Base-by-base conservation (phyloP, 2,797 vertebrate species). In the Microctenopoma steveboyesi region DNA sequence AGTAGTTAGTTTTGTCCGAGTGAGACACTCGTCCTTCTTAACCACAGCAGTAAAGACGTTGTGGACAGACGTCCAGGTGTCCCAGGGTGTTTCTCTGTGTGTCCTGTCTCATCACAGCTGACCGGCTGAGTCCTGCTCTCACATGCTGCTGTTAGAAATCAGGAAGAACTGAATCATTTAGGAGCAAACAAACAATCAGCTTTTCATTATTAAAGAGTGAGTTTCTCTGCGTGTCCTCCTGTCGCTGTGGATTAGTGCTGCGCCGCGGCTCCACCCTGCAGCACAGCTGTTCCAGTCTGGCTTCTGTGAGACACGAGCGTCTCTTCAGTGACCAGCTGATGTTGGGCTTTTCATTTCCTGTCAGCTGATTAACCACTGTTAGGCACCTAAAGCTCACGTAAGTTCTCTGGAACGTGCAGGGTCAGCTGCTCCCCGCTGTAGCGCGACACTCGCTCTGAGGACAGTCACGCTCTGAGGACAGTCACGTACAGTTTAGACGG, bases 171-270 rank as follows among this genome's bases (percentile, higher is more conserved):
- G 3, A 35, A 54, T 48, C 3, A 27, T 64, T 14, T 33, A 7
- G 12, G 16, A 75, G 61, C 33, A 52, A 40, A 35, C 13, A 76
- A 61, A 49, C 68, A 62, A 65, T 57, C 46, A 35, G 25, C 28
- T 45, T 57, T 70, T 69, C 37, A 69, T 69, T 60, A 50, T 67
- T 52, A 1, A 71, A 40, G 30, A 0, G 25, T 3, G 16, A 7
- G 8, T 64, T 12, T 47, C 51, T 2, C 64, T 14, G 48, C 67
- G 16, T 72, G 80, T 43, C 74, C 71, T 66, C 57, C 74, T 65
- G 83, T 82, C 79, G 18, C n/a, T 33, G 53, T 46, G 64, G 69
- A 70, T 89, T 67, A 81, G 79, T 25, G 81, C 80, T 28, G 80
- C 63, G 0, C 68, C 0, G 43, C 64, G 54, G 84, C 83, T 2